Conservation (phyloP, 2,113 vertebrate genomes). For the Vicugna pacos region DNA sequence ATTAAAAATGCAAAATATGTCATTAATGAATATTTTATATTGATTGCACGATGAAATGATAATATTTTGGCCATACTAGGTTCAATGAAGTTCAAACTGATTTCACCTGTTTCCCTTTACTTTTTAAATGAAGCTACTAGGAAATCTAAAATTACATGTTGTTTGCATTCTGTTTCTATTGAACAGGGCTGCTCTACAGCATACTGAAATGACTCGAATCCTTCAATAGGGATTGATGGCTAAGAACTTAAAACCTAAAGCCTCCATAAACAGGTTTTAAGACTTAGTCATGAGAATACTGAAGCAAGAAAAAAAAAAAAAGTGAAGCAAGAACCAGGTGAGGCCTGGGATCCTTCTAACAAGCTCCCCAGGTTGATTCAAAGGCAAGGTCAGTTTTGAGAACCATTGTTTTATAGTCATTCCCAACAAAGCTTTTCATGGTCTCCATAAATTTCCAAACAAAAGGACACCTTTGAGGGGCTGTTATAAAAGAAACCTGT, state of each 20-base stretch:
- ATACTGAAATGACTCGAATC: neutral
- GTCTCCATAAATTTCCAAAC: slow-evolving; percentile 38
- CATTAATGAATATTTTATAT: neutral
- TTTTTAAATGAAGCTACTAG: neutral
- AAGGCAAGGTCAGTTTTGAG: slow-evolving; percentile 18
- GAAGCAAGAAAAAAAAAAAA: neutral
- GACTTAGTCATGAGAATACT: neutral
- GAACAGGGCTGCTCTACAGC: neutral
- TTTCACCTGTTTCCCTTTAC: neutral
- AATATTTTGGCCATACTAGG: neutral
- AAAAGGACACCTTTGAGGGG: neutral
- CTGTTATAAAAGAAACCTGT: slow-evolving; percentile 9
- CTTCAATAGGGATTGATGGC: neutral
- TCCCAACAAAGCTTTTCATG: neutral
- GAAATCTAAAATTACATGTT: neutral
- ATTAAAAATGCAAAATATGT: neutral
- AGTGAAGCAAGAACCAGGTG: neutral
- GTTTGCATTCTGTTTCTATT: neutral
- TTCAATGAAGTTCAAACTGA: neutral
- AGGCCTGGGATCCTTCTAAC: slow-evolving; percentile 14
- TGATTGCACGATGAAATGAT: neutral
- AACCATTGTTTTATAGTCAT: slow-evolving; percentile 28
- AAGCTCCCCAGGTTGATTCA: neutral
- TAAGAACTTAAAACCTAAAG: neutral
- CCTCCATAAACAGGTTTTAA: slow-evolving; percentile 8